phyloP scores from a whole-genome alignment of 92 coral and sea anemone genomes.

The Palythoa grandiflora region DNA sequence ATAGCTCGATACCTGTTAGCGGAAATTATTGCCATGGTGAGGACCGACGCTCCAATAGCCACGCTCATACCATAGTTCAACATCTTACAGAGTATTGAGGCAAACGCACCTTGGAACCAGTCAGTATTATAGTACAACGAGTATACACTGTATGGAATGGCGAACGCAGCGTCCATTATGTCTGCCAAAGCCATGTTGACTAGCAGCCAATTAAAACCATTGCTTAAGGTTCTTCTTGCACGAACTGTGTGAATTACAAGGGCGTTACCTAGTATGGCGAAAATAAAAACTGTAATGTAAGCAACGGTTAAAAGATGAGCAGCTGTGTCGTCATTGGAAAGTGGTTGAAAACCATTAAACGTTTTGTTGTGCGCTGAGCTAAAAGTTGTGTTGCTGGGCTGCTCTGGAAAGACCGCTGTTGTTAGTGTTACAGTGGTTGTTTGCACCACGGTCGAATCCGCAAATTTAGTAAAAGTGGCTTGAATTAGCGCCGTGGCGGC shows the following conservation, averaged over 20 bases:
- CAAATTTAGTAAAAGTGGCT: background rate
- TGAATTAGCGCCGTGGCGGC: background rate
- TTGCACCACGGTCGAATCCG: background rate
- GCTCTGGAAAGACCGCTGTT: background rate
- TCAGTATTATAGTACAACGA: background rate
- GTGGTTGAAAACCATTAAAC: background rate
- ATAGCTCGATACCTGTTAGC: conserved; percentile 40
- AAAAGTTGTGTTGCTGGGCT: background rate
- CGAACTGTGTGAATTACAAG: conserved; percentile 34
- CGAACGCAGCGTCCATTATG: conserved; percentile 34
- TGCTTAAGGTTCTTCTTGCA: conserved; percentile 1
- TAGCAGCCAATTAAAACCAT: conserved; percentile 29
- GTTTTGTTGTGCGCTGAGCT: background rate
- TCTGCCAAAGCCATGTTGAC: conserved; percentile 47
- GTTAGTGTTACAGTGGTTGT: background rate
- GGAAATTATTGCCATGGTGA: conserved; percentile 33
- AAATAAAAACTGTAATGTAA: conserved; percentile 12
- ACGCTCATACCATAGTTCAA: conserved; percentile 39
- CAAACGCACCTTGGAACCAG: conserved; percentile 29
- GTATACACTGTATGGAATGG: conserved; percentile 37
- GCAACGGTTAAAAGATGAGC: background rate
- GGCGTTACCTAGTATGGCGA: conserved; percentile 25
- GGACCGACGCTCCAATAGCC: conserved; percentile 44
- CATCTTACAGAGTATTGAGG: conserved; percentile 5
- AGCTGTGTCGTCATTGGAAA: background rate